Percentiles rank a stretch among this genome's conserved stretches.
These are phyloP conservation scores for Ditula angustiorana DNA, from an alignment of 2,888 invertebrate species.

Conservation along the genomic window DNA sequence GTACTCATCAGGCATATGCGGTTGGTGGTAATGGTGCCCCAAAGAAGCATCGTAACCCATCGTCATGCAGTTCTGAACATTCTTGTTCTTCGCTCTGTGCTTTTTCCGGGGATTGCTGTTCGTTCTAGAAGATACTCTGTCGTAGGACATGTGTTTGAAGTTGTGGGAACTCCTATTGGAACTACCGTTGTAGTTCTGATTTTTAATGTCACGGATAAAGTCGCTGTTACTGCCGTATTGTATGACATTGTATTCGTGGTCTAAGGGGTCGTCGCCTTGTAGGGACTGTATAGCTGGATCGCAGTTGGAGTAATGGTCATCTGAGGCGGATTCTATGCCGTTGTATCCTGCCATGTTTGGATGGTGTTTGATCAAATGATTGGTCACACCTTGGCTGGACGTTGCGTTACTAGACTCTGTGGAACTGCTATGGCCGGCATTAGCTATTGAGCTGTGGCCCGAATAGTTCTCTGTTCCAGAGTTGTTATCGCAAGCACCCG, in stretches of 20 bases:
- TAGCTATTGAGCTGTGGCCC: constrained; percentile 85
- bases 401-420: constrained; percentile 83
- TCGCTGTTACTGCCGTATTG: constrained; percentile 82
- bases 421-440: constrained; percentile 82
- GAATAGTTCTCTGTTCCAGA: constrained; percentile 88
- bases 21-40: constrained; percentile 82
- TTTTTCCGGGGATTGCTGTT: constrained; percentile 83
- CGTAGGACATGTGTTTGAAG: constrained; percentile 83
- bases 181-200: constrained; percentile 83
- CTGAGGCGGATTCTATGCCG: constrained; percentile 80
- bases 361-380: constrained; percentile 82
- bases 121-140: constrained; percentile 79
- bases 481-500: constrained; percentile 86
- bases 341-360: constrained; percentile 76
- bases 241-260: constrained; percentile 83
- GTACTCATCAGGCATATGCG: constrained; percentile 81
- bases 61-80: constrained; percentile 85
- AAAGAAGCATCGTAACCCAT: constrained; percentile 85
- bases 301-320: constrained; percentile 83
- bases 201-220: constrained; percentile 81
- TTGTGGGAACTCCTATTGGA: constrained; percentile 82
- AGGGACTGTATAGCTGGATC: constrained; percentile 81
- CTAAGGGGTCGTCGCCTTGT: constrained; percentile 79
- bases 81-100: constrained; percentile 80
- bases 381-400: constrained; percentile 81